Evolutionary conservation across 2,797 vertebrate genomes (phyloP).

Genomic region (Ceryle rudis): DNA sequence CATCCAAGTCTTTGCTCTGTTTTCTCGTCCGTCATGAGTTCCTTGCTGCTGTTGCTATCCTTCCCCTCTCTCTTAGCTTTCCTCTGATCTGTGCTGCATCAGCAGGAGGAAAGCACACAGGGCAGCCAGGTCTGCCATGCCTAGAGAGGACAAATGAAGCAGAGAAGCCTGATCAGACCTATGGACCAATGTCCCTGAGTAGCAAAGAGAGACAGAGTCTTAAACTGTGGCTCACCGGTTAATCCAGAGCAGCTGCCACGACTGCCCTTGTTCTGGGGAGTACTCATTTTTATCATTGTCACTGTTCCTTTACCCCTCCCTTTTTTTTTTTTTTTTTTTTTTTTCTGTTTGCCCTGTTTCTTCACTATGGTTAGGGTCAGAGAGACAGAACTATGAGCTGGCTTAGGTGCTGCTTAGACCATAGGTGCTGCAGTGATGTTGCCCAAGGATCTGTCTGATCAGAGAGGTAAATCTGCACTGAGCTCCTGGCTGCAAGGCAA

Average conservation of each 20-base stretch:
- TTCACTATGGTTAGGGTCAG: neutral
- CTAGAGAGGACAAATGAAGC: neutral
- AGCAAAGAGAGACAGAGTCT: neutral
- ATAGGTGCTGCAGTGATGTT: neutral
- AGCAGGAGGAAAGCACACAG: neutral
- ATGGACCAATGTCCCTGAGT: neutral
- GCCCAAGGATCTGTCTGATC: neutral
- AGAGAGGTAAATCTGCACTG: neutral
- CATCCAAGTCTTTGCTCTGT: neutral
- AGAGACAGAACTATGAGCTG: neutral
- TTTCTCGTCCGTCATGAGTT: neutral
- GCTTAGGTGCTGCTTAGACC: neutral
- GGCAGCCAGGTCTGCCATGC: neutral
- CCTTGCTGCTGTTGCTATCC: fast-evolving
- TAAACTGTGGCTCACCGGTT: neutral
- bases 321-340: neutral
- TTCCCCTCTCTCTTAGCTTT: neutral
- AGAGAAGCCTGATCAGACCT: neutral
- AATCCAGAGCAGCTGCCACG: neutral
- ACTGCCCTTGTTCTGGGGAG: neutral
- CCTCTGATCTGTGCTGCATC: neutral
- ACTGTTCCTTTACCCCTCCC: neutral
- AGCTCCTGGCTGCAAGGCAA: neutral
- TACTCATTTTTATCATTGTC: neutral
- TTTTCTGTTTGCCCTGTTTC: neutral